A percentile compares a stretch with the other conserved stretches of the same genome.
These are phyloP conservation scores for Petrocephalus zakoni DNA, from an alignment of 2,113 vertebrate species.

Conservation along the genomic window DNA sequence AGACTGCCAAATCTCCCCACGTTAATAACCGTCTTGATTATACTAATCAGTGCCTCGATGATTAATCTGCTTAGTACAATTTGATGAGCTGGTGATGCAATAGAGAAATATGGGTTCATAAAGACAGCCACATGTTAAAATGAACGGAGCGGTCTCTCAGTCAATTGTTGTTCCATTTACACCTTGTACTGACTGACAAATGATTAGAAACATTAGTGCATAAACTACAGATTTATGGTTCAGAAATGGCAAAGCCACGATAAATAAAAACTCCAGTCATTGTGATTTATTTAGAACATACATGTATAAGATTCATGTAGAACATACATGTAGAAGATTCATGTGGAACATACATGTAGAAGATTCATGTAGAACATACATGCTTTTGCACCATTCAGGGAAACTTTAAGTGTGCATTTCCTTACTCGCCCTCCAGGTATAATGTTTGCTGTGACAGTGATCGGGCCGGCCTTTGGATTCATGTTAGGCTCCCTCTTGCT, in stretches of 20 bases:
- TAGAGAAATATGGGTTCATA: background rate
- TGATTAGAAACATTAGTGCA: background rate
- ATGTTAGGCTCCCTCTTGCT: slow-evolving; percentile 73
- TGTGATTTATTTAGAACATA: background rate
- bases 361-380: background rate
- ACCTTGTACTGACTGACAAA: background rate
- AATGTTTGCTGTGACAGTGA: slow-evolving; percentile 73
- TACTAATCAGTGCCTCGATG: background rate
- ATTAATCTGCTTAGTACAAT: background rate
- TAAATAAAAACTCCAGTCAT: background rate
- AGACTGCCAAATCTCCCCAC: background rate
- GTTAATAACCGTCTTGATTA: background rate
- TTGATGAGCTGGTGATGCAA: background rate
- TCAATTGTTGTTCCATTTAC: background rate
- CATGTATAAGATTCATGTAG: background rate
- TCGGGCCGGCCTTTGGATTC: slow-evolving; percentile 80
- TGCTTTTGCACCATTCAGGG: background rate
- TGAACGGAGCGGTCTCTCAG: background rate
- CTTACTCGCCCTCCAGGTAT: slow-evolving; percentile 61
- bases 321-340: background rate
- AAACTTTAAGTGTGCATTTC: background rate
- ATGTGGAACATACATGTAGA: background rate
- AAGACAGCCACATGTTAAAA: background rate
- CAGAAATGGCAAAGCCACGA: background rate
- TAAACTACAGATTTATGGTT: background rate